Percentiles rank a stretch among this genome's conserved stretches.
Evolutionary conservation across 2,113 vertebrate genomes (phyloP).

Genomic region (Grantiella picta): DNA sequence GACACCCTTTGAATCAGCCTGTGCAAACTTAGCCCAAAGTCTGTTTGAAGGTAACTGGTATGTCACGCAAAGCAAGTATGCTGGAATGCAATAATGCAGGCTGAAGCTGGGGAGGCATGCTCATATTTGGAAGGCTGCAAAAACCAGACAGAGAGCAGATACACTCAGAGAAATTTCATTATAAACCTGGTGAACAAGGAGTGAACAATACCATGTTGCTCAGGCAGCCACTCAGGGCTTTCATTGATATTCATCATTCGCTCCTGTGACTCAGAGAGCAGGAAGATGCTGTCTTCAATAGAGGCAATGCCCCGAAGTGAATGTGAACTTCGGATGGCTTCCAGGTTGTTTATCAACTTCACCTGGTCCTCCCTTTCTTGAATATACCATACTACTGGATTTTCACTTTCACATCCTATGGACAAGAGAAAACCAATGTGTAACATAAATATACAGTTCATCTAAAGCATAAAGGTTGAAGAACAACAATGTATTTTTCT

Average conservation of each 20-base stretch:
- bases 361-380: background rate
- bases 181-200: background rate
- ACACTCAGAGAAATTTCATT: background rate
- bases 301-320: background rate
- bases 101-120: background rate
- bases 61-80: background rate
- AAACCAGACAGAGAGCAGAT: background rate
- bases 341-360: background rate
- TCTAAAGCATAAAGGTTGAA: background rate
- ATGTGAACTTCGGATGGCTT: background rate
- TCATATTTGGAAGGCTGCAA: background rate
- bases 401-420: background rate
- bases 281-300: background rate
- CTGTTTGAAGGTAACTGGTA: constrained; percentile 17
- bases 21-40: background rate
- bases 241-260: background rate
- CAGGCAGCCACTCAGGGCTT: background rate
- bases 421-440: background rate
- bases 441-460: background rate
- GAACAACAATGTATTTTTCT: background rate
- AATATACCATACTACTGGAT: background rate
- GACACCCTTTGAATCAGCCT: background rate
- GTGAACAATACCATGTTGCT: background rate
- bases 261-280: background rate
- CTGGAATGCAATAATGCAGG: background rate